Base-by-base conservation (phyloP, 2,888 invertebrate genomes). In the Apamea crenata region DNA sequence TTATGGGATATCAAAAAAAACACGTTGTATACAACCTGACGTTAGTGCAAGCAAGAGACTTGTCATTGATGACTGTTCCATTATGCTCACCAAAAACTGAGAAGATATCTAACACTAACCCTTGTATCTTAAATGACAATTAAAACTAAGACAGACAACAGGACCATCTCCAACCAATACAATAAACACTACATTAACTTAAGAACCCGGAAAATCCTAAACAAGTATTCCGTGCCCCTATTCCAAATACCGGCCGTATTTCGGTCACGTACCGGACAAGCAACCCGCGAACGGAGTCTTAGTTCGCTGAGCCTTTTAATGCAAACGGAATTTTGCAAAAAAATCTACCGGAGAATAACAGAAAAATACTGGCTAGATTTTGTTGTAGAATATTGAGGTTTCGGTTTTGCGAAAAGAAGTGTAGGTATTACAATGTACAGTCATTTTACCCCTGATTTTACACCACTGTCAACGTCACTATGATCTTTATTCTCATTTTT, bases 121-220 rank as follows among this genome's bases (percentile, higher is more conserved):
- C 63, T 71, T 3, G 25, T 32, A 12, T n/a, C 8, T 18, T 10
- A 47, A 47, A 32, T 14, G 50, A 40, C 10, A 61, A 80, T 80
- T 80, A 80, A 80, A 56, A n/a, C 56, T 25, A 47, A 77, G 29
- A 14, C 56, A 81, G 47, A 59, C 59, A 70, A 65, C 32, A 74
- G 72, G 25, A 44, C 47, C 36, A 68, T 66, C 18, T 63, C 47
- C 59, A 73, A 84, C 82, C 85, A 88, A 84, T 88, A 86, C 82
- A 82, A 89, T 86, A 84, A 88, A 86, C 90, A 89, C 77, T 84
- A 86, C 74, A 88, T 88, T 90, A 78, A 85, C 73, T 81, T 84
- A 90, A 87, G 87, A 83, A 79, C 83, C 85, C 79, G 85, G 81
- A 81, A 82, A 88, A 88, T 89, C 78, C 87, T 87, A 68, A 87